These are phyloP conservation scores for Tromatobia lineatoria DNA, from an alignment of 2,888 invertebrate genomes.

Conservation along the genomic window DNA sequence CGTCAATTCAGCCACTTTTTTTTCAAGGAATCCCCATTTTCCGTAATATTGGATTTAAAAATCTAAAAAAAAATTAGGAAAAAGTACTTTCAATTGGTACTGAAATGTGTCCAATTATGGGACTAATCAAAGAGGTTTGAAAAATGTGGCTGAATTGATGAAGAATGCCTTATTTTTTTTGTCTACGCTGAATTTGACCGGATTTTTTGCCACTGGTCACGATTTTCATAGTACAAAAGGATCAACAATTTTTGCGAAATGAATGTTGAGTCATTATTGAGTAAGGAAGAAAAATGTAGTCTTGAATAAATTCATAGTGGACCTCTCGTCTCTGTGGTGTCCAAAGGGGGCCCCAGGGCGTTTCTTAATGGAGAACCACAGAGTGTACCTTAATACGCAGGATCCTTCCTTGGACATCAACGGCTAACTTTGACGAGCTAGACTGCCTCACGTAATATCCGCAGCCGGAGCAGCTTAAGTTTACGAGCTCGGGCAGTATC, in stretches of 20 bases:
- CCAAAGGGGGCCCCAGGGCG: constrained; percentile 59
- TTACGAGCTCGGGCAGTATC: constrained; percentile 67
- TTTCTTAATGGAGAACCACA: constrained; percentile 36
- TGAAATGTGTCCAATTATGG: no score
- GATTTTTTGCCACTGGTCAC: no score
- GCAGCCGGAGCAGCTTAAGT: constrained; percentile 70
- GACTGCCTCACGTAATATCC: constrained; percentile 72
- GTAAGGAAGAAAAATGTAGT: background rate
- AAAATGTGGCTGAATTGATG: no score
- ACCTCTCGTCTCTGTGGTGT: constrained; percentile 53
- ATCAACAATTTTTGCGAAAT: background rate
- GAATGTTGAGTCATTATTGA: background rate
- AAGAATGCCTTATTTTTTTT: no score
- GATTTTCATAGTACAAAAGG: no score
- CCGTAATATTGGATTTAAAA: no score
- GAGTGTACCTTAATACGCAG: constrained; percentile 45
- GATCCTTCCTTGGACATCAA: constrained; percentile 64
- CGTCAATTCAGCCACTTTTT: no score
- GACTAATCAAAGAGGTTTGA: no score
- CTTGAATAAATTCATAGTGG: constrained; percentile 43
- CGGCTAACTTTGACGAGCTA: constrained; percentile 72
- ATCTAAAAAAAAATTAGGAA: no score
- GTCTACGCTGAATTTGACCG: no score
- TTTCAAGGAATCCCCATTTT: no score
- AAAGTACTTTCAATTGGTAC: no score